Base-by-base conservation (phyloP, 2,888 invertebrate species). In the Dicycla oo region DNA sequence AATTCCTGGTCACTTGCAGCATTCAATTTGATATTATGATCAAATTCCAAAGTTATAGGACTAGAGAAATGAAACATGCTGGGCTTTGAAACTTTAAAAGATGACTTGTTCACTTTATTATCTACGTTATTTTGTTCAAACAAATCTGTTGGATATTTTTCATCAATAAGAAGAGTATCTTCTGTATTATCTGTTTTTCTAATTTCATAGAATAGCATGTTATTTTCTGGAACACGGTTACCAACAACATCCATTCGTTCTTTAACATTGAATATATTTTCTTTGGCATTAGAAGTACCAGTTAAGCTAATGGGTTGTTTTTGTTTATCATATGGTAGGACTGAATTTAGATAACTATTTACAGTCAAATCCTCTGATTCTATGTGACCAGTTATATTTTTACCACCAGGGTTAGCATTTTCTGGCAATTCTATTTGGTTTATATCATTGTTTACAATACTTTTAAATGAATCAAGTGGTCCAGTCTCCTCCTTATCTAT, bases 1-100 rank as follows among this genome's bases (percentile, higher is more conserved):
- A 13, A 7, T 64, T 60, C 53, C 8, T 60, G 23, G 11, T 53
- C n/a, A 26, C 7, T 43, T 11, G 1, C 7, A 38, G 7, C 8
- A 26, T 61, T 20, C 6, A 40, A 20, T 20, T 30, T 49, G 5
- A 18, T 34, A 26, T 30, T 18, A 34, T 20, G 8, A 40, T 23
- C n/a, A 34, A 13, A 3, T 38, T 54, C 69, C 26, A 61, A 5
- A 49, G 26, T 1, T 26, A 68, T 38, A 20, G 80, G 79, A 30
- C 65, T 40, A 18, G 68, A 72, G 26, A 80, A 80, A 45, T 3
- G 0, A 54, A 62, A 73, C 0, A 38, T 26, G 7, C n/a, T 26
- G 0, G 13, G 0, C 1, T 30, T 30, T 26, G 38, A 10, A 54
- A 1, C 13, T 26, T 57, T n/a, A n/a, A n/a, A n/a, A n/a, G n/a